phyloP scores from a whole-genome alignment of 64 coral and sea anemone species.

The Acropora yongei region DNA sequence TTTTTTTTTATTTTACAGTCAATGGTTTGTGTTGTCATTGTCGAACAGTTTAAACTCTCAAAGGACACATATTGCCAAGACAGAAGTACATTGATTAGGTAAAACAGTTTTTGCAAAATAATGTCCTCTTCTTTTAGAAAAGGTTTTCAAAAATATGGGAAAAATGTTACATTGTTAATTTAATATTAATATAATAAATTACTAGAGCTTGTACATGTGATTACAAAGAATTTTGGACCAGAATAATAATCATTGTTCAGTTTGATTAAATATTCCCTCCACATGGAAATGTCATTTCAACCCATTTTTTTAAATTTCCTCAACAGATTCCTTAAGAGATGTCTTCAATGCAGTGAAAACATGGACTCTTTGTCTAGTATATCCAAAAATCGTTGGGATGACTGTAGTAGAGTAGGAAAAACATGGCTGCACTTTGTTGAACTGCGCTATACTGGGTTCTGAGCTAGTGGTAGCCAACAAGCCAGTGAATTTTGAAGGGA shows the following conservation, averaged over 20 bases:
- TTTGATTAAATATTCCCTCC: too few relatives aligned
- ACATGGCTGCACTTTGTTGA: constrained; percentile 18
- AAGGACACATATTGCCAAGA: background rate
- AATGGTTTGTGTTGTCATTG: constrained; percentile 48
- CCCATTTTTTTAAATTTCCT: background rate
- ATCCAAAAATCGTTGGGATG: constrained; percentile 89
- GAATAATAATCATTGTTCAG: too few relatives aligned
- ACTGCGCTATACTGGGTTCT: background rate
- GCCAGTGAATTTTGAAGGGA: too few relatives aligned
- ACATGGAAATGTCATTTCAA: too few relatives aligned
- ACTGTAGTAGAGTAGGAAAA: constrained; percentile 57
- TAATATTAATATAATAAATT: too few relatives aligned
- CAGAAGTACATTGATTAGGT: constrained; percentile 59
- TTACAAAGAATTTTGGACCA: too few relatives aligned
- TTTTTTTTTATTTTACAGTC: constrained; percentile 44
- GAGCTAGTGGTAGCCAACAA: too few relatives aligned
- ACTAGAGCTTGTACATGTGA: too few relatives aligned
- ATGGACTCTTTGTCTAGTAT: constrained; percentile 68
- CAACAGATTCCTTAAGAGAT: constrained; percentile 80
- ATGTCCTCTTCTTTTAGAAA: too few relatives aligned
- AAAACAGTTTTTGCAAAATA: background rate
- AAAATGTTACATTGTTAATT: too few relatives aligned
- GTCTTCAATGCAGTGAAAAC: constrained; percentile 84
- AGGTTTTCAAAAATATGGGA: too few relatives aligned
- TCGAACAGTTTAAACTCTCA: constrained; percentile 39